Evolutionary conservation across 1,140 invertebrate genomes (phyloP).

Genomic region (Heterodera schachtii): DNA sequence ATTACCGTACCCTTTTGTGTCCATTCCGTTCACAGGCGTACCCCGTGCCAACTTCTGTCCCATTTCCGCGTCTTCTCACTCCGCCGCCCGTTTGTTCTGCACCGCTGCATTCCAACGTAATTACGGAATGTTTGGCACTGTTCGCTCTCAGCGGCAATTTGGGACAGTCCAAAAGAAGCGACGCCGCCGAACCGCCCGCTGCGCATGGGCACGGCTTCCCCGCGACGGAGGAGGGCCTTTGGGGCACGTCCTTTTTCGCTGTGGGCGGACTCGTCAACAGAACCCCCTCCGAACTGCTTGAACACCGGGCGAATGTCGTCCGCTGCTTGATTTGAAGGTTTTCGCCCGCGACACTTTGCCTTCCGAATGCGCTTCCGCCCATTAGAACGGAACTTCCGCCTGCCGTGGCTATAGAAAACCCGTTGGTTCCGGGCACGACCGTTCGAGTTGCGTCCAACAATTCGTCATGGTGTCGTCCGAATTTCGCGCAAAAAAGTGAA

Average conservation of each 20-base stretch:
- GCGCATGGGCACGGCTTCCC: too few relatives aligned
- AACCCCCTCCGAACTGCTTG: constrained; percentile 2
- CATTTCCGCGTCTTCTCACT: background rate
- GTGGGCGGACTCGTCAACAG: background rate
- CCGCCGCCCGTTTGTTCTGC: background rate
- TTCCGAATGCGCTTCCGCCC: background rate
- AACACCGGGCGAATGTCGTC: constrained; percentile 16
- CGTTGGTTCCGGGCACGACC: constrained; percentile 9
- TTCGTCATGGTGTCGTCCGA: constrained; percentile 10
- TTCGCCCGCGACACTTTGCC: background rate
- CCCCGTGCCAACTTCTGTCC: background rate
- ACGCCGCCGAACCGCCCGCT: constrained; percentile 22
- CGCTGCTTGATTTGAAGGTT: background rate
- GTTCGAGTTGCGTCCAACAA: constrained; percentile 12
- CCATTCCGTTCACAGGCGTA: background rate
- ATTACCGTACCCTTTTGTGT: too few relatives aligned
- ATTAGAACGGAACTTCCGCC: constrained; percentile 6
- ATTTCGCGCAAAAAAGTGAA: constrained; percentile 47
- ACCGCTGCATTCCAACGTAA: constrained; percentile 13
- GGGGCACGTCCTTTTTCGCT: background rate
- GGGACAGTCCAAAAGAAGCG: constrained; percentile 11
- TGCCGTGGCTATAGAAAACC: constrained; percentile 7
- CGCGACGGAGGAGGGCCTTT: background rate
- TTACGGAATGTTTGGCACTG: constrained; percentile 30
- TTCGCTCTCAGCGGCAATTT: constrained; percentile 16